Conservation (phyloP, 2,888 invertebrate species). For the Salticus scenicus region DNA sequence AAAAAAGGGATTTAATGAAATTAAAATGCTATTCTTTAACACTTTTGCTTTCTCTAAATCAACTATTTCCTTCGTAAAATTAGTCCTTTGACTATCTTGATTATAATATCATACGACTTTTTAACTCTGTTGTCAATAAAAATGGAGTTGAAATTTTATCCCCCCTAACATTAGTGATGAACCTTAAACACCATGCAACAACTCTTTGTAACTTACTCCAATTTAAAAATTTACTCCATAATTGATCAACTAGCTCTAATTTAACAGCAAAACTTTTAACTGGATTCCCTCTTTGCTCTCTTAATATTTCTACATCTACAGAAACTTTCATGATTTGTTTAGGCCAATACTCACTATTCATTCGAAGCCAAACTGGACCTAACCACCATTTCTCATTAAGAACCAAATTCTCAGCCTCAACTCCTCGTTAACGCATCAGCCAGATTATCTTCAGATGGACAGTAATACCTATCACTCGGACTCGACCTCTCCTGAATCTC, state of each 20-base stretch:
- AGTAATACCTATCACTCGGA: not conserved
- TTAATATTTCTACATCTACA: no score
- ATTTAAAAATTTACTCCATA: no score
- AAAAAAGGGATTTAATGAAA: not conserved
- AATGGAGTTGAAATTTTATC: not conserved
- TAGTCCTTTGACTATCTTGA: no score
- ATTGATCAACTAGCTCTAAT: no score
- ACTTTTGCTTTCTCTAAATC: not conserved
- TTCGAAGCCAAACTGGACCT: not conserved
- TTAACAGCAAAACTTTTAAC: no score
- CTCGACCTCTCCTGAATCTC: constrained; percentile 3
- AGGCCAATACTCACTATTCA: not conserved
- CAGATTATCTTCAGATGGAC: not conserved
- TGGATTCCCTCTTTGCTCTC: no score
- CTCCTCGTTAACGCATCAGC: not conserved
- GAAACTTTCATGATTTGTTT: no score
- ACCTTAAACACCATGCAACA: not conserved
- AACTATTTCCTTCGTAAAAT: no score
- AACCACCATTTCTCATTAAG: not conserved
- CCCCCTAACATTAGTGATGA: not conserved
- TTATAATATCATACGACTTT: no score
- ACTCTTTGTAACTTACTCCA: no score
- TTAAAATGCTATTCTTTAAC: not conserved
- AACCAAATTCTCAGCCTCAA: not conserved
- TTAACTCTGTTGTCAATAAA: not conserved